Evolutionary conservation across 2,888 invertebrate genomes (phyloP).

Genomic region (Eremobia ochroleuca): DNA sequence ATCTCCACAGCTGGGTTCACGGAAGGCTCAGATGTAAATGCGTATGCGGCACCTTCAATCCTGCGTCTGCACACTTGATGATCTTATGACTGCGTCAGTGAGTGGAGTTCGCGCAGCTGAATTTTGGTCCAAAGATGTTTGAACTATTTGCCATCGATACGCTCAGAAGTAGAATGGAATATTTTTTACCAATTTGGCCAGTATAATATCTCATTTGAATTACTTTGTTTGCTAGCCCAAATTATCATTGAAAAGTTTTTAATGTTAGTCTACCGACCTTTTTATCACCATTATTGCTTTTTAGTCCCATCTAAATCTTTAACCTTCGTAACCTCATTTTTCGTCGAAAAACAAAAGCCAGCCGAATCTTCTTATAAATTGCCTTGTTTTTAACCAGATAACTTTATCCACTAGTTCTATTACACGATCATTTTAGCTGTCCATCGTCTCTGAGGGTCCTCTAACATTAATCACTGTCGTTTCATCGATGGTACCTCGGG

Average conservation of each 20-base stretch:
- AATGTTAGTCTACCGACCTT: neutral
- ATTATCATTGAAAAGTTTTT: neutral
- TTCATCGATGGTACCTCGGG: constrained; percentile 60
- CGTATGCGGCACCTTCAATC: neutral
- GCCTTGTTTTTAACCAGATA: constrained; percentile 35
- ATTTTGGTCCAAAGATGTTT: neutral
- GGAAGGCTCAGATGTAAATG: neutral
- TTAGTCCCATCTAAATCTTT: neutral
- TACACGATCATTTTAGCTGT: constrained; percentile 42
- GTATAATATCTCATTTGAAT: neutral
- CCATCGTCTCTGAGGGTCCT: constrained; percentile 12
- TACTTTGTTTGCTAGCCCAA: constrained; percentile 17
- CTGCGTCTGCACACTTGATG: neutral
- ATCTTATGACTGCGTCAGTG: neutral
- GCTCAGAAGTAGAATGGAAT: neutral
- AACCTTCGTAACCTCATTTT: constrained; percentile 30
- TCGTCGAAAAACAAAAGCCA: constrained; percentile 47
- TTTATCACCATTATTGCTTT: neutral
- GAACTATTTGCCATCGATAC: neutral
- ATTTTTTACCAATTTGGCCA: neutral
- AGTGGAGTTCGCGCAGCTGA: neutral
- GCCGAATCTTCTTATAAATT: constrained; percentile 25
- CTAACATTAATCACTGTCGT: constrained; percentile 75
- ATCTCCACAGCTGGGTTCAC: neutral
- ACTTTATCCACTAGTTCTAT: constrained; percentile 43